Evolutionary conservation across 2,113 vertebrate species (phyloP).

Genomic region (Oryzias woworae): DNA sequence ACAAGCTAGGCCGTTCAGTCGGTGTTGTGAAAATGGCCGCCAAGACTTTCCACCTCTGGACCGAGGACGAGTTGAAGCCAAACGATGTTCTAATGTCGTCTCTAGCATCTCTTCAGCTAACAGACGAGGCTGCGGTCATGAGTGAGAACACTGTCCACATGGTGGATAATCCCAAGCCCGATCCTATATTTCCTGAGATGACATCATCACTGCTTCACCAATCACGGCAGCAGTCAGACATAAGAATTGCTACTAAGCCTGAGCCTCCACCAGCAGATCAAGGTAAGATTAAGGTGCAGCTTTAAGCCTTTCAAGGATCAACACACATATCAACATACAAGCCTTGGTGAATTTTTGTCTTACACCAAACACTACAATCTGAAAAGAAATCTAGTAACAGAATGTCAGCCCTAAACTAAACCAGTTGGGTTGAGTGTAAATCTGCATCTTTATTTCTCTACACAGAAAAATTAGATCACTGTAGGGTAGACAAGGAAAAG

Average conservation of each 20-base stretch:
- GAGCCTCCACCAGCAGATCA: conserved; percentile 48
- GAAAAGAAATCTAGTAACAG: no score
- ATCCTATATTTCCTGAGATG: conserved; percentile 28
- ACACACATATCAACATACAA: neutral
- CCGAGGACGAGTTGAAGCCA: conserved; percentile 30
- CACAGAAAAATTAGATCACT: no score
- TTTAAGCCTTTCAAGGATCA: neutral
- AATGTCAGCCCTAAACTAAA: no score
- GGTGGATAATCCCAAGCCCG: conserved; percentile 49
- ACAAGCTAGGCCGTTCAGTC: conserved; percentile 39
- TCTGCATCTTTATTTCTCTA: no score
- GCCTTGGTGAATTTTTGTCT: neutral
- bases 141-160: conserved; percentile 34
- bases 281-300: conserved; percentile 44
- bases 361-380: neutral
- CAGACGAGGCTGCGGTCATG: conserved; percentile 39
- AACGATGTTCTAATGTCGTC: conserved; percentile 37
- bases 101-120: conserved; percentile 57
- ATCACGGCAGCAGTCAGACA: conserved; percentile 35
- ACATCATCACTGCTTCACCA: conserved; percentile 48
- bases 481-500: no score
- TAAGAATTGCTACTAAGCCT: conserved; percentile 19
- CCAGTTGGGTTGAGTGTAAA: no score
- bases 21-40: conserved; percentile 59
- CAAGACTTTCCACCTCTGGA: conserved; percentile 34